phyloP scores from a whole-genome alignment of 2,113 vertebrate species.

The Syngnathus typhle region DNA sequence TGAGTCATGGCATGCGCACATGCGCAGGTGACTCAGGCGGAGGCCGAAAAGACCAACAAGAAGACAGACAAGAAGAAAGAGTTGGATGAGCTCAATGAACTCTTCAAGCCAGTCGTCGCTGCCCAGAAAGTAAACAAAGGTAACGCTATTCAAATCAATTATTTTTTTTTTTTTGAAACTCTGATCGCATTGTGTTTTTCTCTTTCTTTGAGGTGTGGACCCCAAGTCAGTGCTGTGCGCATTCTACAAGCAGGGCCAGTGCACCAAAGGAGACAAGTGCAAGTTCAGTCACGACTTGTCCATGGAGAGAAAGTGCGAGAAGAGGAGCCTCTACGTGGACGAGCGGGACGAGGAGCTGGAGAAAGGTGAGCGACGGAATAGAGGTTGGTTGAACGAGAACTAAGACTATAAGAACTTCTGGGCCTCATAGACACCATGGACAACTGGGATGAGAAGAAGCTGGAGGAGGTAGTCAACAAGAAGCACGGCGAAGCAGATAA shows the following conservation, averaged over 20 bases:
- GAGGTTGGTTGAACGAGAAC: neutral
- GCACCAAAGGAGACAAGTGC: slow-evolving; percentile 97
- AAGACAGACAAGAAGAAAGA: slow-evolving; percentile 97
- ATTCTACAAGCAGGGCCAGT: slow-evolving; percentile 98
- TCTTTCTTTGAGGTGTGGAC: slow-evolving; percentile 79
- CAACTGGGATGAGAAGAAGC: slow-evolving; percentile 97
- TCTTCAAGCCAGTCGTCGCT: slow-evolving; percentile 93
- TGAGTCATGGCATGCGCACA: neutral
- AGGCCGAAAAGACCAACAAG: slow-evolving; percentile 78
- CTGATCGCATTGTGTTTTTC: neutral
- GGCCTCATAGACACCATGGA: slow-evolving; percentile 89
- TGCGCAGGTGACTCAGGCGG: slow-evolving; percentile 52
- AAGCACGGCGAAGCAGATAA: slow-evolving; percentile 97
- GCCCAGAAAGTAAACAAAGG: slow-evolving; percentile 98
- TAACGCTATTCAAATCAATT: slow-evolving; percentile 43
- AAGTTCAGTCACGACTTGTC: slow-evolving; percentile 96
- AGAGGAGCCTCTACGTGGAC: slow-evolving; percentile 91
- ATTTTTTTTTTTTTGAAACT: neutral
- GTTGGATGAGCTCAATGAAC: slow-evolving; percentile 89
- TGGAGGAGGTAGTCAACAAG: slow-evolving; percentile 95
- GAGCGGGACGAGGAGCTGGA: slow-evolving; percentile 93
- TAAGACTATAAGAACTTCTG: neutral
- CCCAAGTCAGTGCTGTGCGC: slow-evolving; percentile 97
- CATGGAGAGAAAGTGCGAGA: slow-evolving; percentile 95
- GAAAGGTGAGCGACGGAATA: slow-evolving; percentile 73